phyloP scores from a whole-genome alignment of 2,797 vertebrate genomes.

The Balearica regulorum region DNA sequence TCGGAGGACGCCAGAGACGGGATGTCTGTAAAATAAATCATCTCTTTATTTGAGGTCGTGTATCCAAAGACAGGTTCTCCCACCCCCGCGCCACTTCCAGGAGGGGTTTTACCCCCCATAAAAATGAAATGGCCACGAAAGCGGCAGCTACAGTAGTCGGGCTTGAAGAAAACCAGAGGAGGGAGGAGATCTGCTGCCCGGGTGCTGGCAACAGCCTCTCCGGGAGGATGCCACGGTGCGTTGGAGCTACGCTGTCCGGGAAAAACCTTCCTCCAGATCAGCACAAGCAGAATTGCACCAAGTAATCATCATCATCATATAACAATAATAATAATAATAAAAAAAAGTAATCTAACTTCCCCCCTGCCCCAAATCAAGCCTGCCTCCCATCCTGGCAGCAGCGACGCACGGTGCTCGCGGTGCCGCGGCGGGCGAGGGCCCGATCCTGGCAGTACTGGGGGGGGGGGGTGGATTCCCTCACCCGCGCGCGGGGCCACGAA shows the following conservation, averaged over 20 bases:
- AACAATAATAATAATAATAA: neutral
- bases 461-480: neutral
- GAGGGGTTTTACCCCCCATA: rapidly evolving
- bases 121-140: neutral
- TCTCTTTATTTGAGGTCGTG: constrained; percentile 54
- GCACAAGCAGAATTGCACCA: neutral
- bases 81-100: rapidly evolving
- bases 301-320: neutral
- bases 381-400: neutral
- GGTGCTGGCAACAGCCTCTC: rapidly evolving
- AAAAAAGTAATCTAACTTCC: neutral
- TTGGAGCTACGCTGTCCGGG: rapidly evolving
- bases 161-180: neutral
- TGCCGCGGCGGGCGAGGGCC: neutral
- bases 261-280: neutral
- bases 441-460: neutral
- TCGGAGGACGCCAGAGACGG: rapidly evolving
- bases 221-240: rapidly evolving
- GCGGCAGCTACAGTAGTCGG: neutral
- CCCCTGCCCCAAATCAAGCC: neutral
- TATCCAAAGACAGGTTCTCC: neutral
- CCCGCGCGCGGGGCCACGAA: neutral
- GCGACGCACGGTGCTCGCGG: rapidly evolving
- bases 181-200: neutral
- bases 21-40: constrained; percentile 21